Percentiles rank a stretch among this genome's conserved stretches.
Conservation (phyloP, 2,888 invertebrate species). For the Plebejus anna region DNA sequence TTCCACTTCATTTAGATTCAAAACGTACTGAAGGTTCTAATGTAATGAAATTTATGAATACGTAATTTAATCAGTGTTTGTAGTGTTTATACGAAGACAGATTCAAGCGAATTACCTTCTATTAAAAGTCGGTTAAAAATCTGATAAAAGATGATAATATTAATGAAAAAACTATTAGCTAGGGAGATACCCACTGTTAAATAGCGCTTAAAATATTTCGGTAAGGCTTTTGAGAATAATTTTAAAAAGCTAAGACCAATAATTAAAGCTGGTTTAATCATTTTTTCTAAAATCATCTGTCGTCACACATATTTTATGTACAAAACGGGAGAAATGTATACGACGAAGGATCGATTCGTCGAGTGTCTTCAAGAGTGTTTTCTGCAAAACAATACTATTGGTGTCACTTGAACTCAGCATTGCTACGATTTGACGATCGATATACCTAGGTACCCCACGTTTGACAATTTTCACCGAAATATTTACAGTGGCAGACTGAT, state of each 20-base stretch:
- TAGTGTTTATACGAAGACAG: not conserved
- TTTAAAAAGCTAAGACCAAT: not conserved
- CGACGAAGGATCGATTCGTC: not conserved
- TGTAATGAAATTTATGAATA: constrained; percentile 11
- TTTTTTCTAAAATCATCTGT: too few relatives aligned
- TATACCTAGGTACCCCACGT: constrained; percentile 18
- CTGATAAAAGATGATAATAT: not conserved
- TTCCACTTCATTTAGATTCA: constrained; percentile 19
- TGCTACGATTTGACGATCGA: constrained; percentile 28
- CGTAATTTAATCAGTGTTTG: not conserved
- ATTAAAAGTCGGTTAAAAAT: not conserved
- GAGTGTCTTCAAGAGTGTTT: not conserved
- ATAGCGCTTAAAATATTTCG: not conserved
- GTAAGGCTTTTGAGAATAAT: not conserved
- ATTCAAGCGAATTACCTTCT: not conserved
- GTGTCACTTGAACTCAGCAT: constrained; percentile 14
- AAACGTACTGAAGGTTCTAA: not conserved
- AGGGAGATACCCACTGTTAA: too few relatives aligned
- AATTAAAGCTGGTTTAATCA: too few relatives aligned
- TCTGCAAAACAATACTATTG: constrained; percentile 20
- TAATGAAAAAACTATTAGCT: too few relatives aligned
- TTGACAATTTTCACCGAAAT: not conserved
- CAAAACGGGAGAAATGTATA: not conserved
- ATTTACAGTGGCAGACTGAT: not conserved
- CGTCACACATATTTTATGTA: not conserved